phyloP scores from a whole-genome alignment of 2,797 vertebrate species.

The Tamandua tetradactyla region DNA sequence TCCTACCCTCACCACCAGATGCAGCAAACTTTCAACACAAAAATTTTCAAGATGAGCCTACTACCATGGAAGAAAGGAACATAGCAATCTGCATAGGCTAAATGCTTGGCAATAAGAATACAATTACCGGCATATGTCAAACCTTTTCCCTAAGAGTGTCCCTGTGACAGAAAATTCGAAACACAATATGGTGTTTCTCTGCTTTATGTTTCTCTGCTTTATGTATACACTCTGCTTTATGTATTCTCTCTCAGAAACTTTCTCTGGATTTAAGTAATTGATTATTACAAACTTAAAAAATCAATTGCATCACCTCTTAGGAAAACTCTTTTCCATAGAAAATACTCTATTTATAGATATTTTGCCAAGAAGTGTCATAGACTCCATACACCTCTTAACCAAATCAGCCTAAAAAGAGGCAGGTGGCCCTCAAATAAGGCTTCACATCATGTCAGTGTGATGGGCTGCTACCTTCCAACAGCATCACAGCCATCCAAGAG shows the following conservation, averaged over 20 bases:
- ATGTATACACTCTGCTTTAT: background rate
- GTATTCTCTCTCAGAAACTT: slow-evolving; percentile 45
- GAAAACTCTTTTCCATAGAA: slow-evolving; percentile 33
- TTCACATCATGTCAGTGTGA: background rate
- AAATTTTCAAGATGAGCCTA: slow-evolving; percentile 57
- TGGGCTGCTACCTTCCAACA: background rate
- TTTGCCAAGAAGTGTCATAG: slow-evolving; percentile 12
- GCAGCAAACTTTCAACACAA: slow-evolving; percentile 64
- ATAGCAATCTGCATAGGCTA: slow-evolving; percentile 49
- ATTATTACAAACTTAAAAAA: slow-evolving; percentile 57
- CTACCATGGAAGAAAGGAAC: slow-evolving; percentile 45
- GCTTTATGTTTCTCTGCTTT: slow-evolving; percentile 22
- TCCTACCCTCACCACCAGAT: slow-evolving; percentile 54
- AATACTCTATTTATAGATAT: slow-evolving; percentile 10
- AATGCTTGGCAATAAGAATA: slow-evolving; percentile 36
- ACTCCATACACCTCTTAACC: background rate
- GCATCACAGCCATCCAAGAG: background rate
- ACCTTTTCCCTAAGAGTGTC: slow-evolving; percentile 47
- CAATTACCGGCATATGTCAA: slow-evolving; percentile 24
- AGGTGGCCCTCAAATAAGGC: background rate
- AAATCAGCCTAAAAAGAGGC: background rate
- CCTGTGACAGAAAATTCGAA: slow-evolving; percentile 59
- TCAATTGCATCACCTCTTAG: slow-evolving; percentile 36
- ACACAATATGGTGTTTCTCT: background rate
- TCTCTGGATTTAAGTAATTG: slow-evolving; percentile 40